Conservation (phyloP, 2,797 vertebrate species). For the Cossypha niveicapilla region DNA sequence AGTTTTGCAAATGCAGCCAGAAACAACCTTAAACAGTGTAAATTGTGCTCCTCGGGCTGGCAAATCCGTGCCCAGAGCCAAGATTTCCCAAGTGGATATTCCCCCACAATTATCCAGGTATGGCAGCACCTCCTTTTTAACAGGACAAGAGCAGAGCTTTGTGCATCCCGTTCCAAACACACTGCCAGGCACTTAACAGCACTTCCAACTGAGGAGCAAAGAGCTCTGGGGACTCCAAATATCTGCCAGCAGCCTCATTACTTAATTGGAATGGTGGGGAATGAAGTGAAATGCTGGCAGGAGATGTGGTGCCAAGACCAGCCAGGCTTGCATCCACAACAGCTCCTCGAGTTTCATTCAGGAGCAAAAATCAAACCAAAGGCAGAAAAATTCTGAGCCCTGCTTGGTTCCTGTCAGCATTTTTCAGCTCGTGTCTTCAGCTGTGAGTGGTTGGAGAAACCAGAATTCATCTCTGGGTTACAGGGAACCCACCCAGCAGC, state of each 20-base stretch:
- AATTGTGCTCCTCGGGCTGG: not conserved
- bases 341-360: not conserved
- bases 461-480: not conserved
- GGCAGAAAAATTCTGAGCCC: not conserved
- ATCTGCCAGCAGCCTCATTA: not conserved
- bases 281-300: not conserved
- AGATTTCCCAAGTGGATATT: not conserved
- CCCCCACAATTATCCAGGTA: not conserved
- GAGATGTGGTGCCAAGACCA: not conserved
- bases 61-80: not conserved
- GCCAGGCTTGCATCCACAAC: rapidly evolving
- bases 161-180: not conserved
- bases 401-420: not conserved
- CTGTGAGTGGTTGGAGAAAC: not conserved
- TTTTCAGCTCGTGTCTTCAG: not conserved
- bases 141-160: not conserved
- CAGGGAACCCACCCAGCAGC: not conserved
- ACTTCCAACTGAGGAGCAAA: not conserved
- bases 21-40: not conserved
- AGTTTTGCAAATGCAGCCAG: not conserved
- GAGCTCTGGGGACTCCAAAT: not conserved
- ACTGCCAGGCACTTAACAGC: not conserved
- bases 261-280: not conserved
- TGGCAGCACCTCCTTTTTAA: not conserved
- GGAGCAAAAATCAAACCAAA: not conserved